Evolutionary conservation across 1,140 invertebrate genomes (phyloP), one percentile per base, ranked within the genome.

Genomic region (Drosophila albomicans): DNA sequence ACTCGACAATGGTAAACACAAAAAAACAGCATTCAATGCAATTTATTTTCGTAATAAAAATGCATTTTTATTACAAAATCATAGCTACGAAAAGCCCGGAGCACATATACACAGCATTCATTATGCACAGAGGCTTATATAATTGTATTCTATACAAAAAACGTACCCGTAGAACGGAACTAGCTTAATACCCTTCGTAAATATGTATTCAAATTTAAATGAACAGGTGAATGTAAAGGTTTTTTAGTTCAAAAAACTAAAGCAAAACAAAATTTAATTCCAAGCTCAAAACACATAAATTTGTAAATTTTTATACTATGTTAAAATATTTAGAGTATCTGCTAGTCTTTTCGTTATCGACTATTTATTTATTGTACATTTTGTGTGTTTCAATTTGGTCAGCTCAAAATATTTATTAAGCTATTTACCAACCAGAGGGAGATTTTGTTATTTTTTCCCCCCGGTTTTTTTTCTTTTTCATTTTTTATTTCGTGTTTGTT

Each of bases 31-130:
- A 73, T 73, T 81, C 62, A 87, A 88, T 78, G 84, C 82, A 82
- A 82, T 87, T 82, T 87, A 86, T 85, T 87, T 79, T 74, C 69
- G 73, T 58, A 80, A 72, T 88, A 88, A 87, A 87, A 87, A 63
- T 88, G 66, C 77, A 80, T 80, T 87, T 87, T 88, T 88, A 88
- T 88, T 88, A 88, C 84, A 75, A 88, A 80, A 88, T 84, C 84
- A 87, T 78, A 84, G 84, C 56, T 73, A 73, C 66, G 8, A 64
- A 84, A 88, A 81, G 71, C 30, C 79, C 79, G 79, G 76, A 25
- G 63, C 75, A 73, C 71, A 75, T 87, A 82, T 88, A 88, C 88
- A 52, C 61, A 66, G 84, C 80, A 77, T 86, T 86, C 82, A 86
- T 87, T 87, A 80, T 84, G 77, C 69, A 64, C 43, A 16, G 73